A percentile compares a stretch with the other conserved stretches of the same genome.
phyloP scores from a whole-genome alignment of 1,140 invertebrate species.

The Panagrolaimus sp. region DNA sequence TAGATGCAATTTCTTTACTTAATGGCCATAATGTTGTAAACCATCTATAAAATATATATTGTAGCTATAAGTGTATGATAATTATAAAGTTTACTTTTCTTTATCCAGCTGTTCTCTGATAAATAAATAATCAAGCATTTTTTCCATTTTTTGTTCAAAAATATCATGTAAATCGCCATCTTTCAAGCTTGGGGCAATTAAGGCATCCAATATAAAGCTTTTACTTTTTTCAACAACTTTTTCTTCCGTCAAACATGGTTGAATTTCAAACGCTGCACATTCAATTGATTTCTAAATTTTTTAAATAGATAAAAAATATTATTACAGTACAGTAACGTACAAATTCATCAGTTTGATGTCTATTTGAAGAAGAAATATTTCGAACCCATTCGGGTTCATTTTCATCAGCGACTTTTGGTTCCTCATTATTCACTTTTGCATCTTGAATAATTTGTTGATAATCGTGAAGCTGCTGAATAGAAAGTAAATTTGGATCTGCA shows the following conservation, averaged over 20 bases:
- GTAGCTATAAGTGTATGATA: conserved; percentile 6
- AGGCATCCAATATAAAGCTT: background rate
- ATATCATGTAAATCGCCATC: conserved; percentile 5
- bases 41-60: conserved; percentile 44
- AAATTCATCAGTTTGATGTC: conserved; percentile 16
- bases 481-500: background rate
- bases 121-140: conserved; percentile 45
- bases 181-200: background rate
- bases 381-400: conserved; percentile 34
- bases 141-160: conserved; percentile 38
- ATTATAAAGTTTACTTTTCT: conserved; percentile 16
- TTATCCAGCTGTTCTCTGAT: conserved; percentile 32
- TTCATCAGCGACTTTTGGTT: conserved; percentile 17
- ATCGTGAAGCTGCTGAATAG: background rate
- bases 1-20: conserved; percentile 39
- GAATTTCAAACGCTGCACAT: conserved; percentile 6
- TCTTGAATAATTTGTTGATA: conserved; percentile 2
- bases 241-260: background rate
- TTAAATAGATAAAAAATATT: no score
- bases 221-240: conserved; percentile 23
- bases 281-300: background rate
- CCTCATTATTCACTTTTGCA: background rate
- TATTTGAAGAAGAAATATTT: conserved; percentile 20
- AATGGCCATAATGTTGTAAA: conserved; percentile 39
- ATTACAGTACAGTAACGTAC: conserved; percentile 17